phyloP scores from a whole-genome alignment of 2,888 invertebrate species.

The Epinotia nisella region DNA sequence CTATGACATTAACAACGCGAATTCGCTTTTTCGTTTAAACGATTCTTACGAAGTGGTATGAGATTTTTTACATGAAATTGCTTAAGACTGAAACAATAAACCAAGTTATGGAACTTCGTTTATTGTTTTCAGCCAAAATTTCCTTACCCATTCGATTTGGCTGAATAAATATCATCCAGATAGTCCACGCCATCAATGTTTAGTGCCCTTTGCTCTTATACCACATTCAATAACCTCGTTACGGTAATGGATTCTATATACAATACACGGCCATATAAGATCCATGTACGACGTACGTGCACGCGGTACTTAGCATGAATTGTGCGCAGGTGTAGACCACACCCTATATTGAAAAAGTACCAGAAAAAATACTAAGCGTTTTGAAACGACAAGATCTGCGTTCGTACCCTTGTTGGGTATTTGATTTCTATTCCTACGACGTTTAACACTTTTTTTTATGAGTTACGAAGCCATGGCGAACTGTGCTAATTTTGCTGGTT shows the following conservation, averaged over 20 bases:
- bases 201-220: background rate
- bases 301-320: background rate
- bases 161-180: background rate
- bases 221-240: conserved; percentile 1
- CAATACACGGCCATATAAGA: background rate
- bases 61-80: no score
- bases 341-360: background rate
- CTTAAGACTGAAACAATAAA: no score
- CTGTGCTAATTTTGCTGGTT: no score
- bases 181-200: background rate
- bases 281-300: background rate
- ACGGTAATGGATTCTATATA: conserved; percentile 1
- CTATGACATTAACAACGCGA: no score
- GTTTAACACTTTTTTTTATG: no score
- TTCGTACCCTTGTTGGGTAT: no score
- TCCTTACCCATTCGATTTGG: background rate
- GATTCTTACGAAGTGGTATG: no score
- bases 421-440: no score
- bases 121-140: background rate
- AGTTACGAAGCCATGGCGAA: no score
- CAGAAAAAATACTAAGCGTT: background rate
- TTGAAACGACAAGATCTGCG: background rate
- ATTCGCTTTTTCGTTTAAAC: no score
- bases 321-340: background rate
- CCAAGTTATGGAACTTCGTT: no score